These are phyloP conservation scores for Paedocypris sp. DNA, from an alignment of 2,113 vertebrate species.

Conservation along the genomic window DNA sequence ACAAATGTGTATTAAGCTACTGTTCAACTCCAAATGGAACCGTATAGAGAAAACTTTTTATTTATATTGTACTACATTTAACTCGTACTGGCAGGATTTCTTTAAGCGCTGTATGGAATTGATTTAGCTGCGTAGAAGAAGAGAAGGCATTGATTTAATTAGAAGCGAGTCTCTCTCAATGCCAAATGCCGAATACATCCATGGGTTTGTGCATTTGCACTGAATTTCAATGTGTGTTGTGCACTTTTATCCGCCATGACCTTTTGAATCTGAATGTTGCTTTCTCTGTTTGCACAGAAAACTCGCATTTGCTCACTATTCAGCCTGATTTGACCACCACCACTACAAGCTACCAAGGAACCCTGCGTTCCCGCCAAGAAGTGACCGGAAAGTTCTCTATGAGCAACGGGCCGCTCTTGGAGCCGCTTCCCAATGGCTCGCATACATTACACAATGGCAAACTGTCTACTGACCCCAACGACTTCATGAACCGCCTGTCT, in stretches of 20 bases:
- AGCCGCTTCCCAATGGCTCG: conserved; percentile 78
- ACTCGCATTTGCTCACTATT: conserved; percentile 93
- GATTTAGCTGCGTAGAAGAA: conserved; percentile 54
- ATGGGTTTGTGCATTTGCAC: conserved; percentile 3
- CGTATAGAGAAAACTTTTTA: conserved; percentile 37
- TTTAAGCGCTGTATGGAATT: conserved; percentile 52
- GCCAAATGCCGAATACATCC: conserved; percentile 7
- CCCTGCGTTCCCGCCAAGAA: conserved; percentile 81
- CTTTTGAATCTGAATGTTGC: neutral
- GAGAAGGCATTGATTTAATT: conserved; percentile 47
- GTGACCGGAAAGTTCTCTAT: conserved; percentile 79
- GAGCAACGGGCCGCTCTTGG: conserved; percentile 84
- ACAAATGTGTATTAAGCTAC: too few species aligned
- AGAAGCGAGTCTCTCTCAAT: conserved; percentile 44
- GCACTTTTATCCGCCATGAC: neutral
- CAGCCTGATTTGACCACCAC: conserved; percentile 94
- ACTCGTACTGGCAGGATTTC: conserved; percentile 45
- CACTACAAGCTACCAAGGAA: conserved; percentile 93
- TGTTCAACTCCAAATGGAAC: conserved; percentile 14
- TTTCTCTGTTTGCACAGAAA: conserved; percentile 61
- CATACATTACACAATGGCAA: conserved; percentile 89
- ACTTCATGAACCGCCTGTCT: conserved; percentile 81
- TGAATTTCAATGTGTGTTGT: conserved; percentile 6
- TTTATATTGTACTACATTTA: conserved; percentile 9
- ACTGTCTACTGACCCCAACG: conserved; percentile 65